Percentiles rank a stretch among this genome's conserved stretches.
Evolutionary conservation across 2,113 vertebrate genomes (phyloP).

Genomic region (Myrmecobius fasciatus): DNA sequence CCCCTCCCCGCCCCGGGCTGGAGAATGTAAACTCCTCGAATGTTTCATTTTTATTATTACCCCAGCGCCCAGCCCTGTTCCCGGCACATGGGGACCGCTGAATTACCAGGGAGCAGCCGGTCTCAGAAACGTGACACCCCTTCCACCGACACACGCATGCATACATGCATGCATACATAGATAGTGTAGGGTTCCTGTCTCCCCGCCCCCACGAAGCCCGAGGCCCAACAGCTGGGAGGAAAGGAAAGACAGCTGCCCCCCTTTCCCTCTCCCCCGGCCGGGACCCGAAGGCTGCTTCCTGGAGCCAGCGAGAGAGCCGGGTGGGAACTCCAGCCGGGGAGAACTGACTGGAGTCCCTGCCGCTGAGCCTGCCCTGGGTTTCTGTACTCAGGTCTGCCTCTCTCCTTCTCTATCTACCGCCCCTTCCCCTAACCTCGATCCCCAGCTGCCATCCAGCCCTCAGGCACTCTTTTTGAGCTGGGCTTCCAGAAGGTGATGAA

Average conservation of each 20-base stretch:
- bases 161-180: not conserved
- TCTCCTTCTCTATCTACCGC: not conserved
- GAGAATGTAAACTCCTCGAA: not conserved
- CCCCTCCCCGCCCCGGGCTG: not conserved
- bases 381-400: not conserved
- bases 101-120: not conserved
- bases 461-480: constrained; percentile 88
- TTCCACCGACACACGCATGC: too few species aligned
- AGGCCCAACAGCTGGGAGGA: not conserved
- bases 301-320: not conserved
- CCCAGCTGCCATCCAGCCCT: constrained; percentile 85
- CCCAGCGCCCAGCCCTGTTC: not conserved
- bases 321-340: not conserved
- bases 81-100: not conserved
- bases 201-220: not conserved
- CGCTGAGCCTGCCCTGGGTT: not conserved
- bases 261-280: too few species aligned
- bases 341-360: not conserved
- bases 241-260: not conserved
- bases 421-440: not conserved
- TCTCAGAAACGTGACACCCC: not conserved
- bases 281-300: not conserved
- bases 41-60: not conserved
- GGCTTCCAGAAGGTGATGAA: constrained; percentile 90
- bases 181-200: too few species aligned